Conservation (phyloP, 2,797 vertebrate species). For the Agapornis canus region DNA sequence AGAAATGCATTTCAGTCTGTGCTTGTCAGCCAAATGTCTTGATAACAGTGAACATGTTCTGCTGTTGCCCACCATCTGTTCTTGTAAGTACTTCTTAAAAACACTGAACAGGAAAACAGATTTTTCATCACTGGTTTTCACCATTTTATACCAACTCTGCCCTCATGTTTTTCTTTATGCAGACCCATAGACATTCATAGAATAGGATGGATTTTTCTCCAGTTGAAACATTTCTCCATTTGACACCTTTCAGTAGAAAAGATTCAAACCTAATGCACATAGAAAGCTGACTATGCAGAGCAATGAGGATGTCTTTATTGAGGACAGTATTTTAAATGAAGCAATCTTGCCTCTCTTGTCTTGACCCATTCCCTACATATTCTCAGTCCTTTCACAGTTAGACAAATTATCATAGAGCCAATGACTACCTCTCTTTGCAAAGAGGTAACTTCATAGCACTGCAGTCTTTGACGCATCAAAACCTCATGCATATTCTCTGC, state of each 20-base stretch:
- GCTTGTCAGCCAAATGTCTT: slow-evolving; percentile 56
- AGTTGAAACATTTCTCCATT: background rate
- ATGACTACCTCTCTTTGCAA: background rate
- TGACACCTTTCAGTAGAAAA: background rate
- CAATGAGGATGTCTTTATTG: background rate
- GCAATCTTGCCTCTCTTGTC: background rate
- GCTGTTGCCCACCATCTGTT: slow-evolving; percentile 60
- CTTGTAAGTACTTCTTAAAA: slow-evolving; percentile 39
- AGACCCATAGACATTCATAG: background rate
- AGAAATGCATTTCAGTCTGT: slow-evolving; percentile 39
- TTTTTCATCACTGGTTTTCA: slow-evolving; percentile 31
- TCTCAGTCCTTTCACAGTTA: background rate
- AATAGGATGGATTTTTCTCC: background rate
- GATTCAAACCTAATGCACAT: background rate
- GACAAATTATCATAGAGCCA: background rate
- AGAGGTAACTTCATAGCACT: background rate
- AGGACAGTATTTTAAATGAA: background rate
- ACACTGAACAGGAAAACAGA: slow-evolving; percentile 31
- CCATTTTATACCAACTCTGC: background rate
- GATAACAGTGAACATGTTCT: slow-evolving; percentile 59
- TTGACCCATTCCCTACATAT: background rate
- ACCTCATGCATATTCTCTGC: background rate
- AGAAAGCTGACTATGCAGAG: background rate
- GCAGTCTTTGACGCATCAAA: background rate
- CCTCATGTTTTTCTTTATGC: background rate